These are phyloP conservation scores for Clarias fuscus DNA, from an alignment of 2,797 vertebrate genomes.

Conservation along the genomic window DNA sequence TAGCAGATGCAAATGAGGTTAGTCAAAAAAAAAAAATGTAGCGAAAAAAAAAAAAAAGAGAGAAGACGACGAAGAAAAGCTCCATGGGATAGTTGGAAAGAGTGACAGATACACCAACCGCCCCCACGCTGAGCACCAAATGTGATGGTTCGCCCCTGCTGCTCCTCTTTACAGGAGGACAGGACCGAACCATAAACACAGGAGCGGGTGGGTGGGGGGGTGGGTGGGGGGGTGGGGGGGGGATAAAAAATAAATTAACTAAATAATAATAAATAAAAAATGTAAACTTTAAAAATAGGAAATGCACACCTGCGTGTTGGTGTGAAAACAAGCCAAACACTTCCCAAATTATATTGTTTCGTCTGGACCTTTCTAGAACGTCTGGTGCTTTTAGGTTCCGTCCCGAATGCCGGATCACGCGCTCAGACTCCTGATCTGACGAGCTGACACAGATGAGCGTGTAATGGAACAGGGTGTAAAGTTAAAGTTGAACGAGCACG, in stretches of 20 bases:
- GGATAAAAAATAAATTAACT: background rate
- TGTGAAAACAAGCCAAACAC: background rate
- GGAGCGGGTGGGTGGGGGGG: conserved; percentile 53
- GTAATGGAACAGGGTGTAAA: background rate
- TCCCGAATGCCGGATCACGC: background rate
- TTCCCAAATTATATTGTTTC: background rate
- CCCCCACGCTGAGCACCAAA: conserved; percentile 84
- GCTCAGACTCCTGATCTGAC: background rate
- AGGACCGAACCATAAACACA: conserved; percentile 78
- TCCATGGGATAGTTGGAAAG: conserved; percentile 82
- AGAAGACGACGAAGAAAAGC: conserved; percentile 76
- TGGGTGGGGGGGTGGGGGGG: conserved; percentile 53
- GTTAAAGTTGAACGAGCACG: background rate
- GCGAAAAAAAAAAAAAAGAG: conserved; percentile 49
- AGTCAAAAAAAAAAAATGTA: conserved; percentile 72
- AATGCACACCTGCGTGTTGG: background rate
- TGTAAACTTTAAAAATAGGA: background rate
- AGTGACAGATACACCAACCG: conserved; percentile 79
- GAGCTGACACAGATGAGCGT: background rate
- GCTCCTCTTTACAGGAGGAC: conserved; percentile 77
- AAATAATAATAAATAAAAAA: background rate
- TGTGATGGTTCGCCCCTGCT: conserved; percentile 86
- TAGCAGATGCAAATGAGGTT: conserved; percentile 87
- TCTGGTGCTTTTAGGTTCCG: background rate
- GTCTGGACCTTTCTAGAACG: background rate